Conservation (phyloP, 1,140 invertebrate genomes). For the Eumaeus atala region DNA sequence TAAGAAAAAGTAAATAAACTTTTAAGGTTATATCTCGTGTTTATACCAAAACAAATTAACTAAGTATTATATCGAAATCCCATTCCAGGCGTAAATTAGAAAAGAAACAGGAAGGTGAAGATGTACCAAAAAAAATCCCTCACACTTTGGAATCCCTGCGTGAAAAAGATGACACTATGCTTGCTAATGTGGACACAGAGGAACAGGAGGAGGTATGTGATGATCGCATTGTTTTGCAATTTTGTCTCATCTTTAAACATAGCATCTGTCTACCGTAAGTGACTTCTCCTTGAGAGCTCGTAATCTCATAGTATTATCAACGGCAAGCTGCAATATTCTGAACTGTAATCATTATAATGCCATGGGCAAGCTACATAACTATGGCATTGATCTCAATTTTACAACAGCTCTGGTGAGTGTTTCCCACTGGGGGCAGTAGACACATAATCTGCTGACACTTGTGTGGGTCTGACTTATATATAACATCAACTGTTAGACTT, state of each 20-base stretch:
- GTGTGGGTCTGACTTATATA: too few species aligned
- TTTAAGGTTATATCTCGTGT: conserved; percentile 36
- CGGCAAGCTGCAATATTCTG: too few species aligned
- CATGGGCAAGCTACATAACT: too few species aligned
- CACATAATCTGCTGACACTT: too few species aligned
- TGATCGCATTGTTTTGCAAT: not conserved
- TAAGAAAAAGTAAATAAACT: conserved; percentile 61
- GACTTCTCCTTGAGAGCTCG: too few species aligned
- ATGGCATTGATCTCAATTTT: too few species aligned
- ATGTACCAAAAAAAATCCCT: conserved; percentile 75
- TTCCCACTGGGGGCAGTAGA: too few species aligned
- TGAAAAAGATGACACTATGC: conserved; percentile 93
- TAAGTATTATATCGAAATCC: conserved; percentile 3
- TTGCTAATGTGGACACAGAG: conserved; percentile 84
- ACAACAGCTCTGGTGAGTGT: too few species aligned
- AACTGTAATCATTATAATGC: too few species aligned
- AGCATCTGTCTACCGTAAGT: too few species aligned
- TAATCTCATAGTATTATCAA: too few species aligned
- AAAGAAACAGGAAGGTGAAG: conserved; percentile 65
- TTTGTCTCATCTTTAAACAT: not conserved
- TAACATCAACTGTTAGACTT: too few species aligned
- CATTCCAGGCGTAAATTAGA: conserved; percentile 61
- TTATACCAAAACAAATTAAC: conserved; percentile 19
- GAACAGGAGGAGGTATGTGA: conserved; percentile 84
- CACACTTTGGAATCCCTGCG: conserved; percentile 95